Evolutionary conservation across 2,888 invertebrate genomes (phyloP).

Genomic region (Coenonympha arcania): DNA sequence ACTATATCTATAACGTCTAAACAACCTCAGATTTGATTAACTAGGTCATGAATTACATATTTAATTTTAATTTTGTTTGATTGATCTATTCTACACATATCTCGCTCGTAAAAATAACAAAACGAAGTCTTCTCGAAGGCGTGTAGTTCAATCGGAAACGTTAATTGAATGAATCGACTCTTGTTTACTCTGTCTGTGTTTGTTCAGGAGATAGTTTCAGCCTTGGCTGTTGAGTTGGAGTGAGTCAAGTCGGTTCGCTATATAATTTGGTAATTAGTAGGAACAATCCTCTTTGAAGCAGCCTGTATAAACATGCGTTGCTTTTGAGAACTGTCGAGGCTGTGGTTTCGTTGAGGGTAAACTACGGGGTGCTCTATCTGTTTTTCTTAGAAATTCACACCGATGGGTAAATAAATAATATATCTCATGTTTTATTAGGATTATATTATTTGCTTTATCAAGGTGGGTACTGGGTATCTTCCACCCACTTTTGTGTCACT

Average conservation of each 20-base stretch:
- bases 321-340: slow-evolving; percentile 4
- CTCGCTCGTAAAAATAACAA: too few species aligned
- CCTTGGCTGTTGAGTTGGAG: slow-evolving; percentile 12
- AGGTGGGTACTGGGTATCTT: neutral
- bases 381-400: neutral
- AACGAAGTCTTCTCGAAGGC: neutral
- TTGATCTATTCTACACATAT: neutral
- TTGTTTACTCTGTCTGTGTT: slow-evolving; percentile 36
- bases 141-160: slow-evolving; percentile 30
- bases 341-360: neutral
- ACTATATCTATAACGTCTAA: too few species aligned
- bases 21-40: too few species aligned
- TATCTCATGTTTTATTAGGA: neutral
- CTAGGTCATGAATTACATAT: too few species aligned
- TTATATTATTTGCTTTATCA: neutral
- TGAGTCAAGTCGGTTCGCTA: slow-evolving; percentile 9
- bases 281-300: slow-evolving; percentile 18
- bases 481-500: too few species aligned
- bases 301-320: slow-evolving; percentile 17
- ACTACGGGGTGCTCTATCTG: neutral
- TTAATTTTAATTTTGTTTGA: neutral
- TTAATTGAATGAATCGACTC: slow-evolving; percentile 37
- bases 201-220: slow-evolving; percentile 32
- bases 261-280: slow-evolving; percentile 21
- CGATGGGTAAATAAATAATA: neutral